Base-by-base conservation (phyloP, 2,888 invertebrate genomes). In the Dichetophora obliterata region DNA sequence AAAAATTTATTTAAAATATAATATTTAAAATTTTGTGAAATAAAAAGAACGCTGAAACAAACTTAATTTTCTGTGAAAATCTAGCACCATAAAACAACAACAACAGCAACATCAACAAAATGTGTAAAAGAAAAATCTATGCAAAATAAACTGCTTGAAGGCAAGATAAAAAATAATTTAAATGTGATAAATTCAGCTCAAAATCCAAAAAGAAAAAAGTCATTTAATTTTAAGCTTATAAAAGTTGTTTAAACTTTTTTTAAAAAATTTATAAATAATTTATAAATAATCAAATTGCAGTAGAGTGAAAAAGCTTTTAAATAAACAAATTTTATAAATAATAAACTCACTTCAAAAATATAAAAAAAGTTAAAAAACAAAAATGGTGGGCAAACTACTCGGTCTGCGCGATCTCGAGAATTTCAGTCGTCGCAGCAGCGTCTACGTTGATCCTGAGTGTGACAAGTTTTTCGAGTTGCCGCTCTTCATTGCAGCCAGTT, bases 391-490 rank as follows among this genome's bases (percentile, higher is more conserved):
- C 84, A 89, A 89, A 84, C 85, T 89, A 80, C 84, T 89, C 82
- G 86, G 85, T 77, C 83, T 89, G 77, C 87, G 88, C 80, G 89
- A 89, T 79, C 83, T 89, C 81, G 89, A 89, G 79, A 87, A 85
- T 81, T 87, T 87, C 76, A 89, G 88, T 80, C 88, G 89, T 11
- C 89, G 89, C 69, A 88, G 89, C 81, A 89, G 90, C 82, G 85
- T 88, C 82, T 89, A 89, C 81, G 90, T 89, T 73, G 89, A 89
- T 87, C 89, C 90, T 78, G 90, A 89, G 80, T 89, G 90, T 81
- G 90, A 89, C 76, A 89, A 89, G 80, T 88, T 89, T 82, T 89
- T 88, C 80, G 89, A 89, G 82, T 81, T 89, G 82, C 89, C 89
- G 71, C 82, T 86, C 4, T 88, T 86, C 78, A 86, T 89, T 75